These are phyloP conservation scores for Saccostrea glomerata DNA, from an alignment of 1,140 invertebrate genomes.

Conservation along the genomic window DNA sequence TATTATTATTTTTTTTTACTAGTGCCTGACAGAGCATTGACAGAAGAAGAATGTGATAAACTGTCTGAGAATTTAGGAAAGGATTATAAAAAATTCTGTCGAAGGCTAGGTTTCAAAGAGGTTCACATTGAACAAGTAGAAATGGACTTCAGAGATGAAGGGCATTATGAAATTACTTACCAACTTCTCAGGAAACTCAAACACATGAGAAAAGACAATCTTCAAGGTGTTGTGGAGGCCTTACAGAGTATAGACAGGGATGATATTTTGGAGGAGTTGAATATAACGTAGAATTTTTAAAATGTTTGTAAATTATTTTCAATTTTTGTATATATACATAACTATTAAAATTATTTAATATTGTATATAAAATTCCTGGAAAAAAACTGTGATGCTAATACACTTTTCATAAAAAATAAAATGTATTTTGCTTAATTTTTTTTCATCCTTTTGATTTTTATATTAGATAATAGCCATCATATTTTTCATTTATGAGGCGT, in stretches of 20 bases:
- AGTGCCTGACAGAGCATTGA: background rate
- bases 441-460: no score
- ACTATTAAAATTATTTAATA: no score
- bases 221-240: conserved; percentile 27
- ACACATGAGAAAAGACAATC: conserved; percentile 31
- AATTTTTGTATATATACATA: no score
- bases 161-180: conserved; percentile 49
- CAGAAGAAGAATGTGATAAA: conserved; percentile 26
- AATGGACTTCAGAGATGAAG: conserved; percentile 46
- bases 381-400: no score
- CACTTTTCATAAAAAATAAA: no score
- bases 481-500: no score
- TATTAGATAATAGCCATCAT: no score
- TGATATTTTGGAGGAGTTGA: conserved; percentile 36
- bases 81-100: conserved; percentile 42
- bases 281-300: background rate
- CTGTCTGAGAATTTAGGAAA: conserved; percentile 12
- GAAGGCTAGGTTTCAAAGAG: conserved; percentile 41
- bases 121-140: conserved; percentile 45
- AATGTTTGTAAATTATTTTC: background rate
- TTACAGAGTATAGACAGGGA: conserved; percentile 45
- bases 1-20: background rate
- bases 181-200: conserved; percentile 44
- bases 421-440: no score
- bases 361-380: no score